phyloP scores from a whole-genome alignment of 2,113 vertebrate species.

The Syngnathus scovelli region DNA sequence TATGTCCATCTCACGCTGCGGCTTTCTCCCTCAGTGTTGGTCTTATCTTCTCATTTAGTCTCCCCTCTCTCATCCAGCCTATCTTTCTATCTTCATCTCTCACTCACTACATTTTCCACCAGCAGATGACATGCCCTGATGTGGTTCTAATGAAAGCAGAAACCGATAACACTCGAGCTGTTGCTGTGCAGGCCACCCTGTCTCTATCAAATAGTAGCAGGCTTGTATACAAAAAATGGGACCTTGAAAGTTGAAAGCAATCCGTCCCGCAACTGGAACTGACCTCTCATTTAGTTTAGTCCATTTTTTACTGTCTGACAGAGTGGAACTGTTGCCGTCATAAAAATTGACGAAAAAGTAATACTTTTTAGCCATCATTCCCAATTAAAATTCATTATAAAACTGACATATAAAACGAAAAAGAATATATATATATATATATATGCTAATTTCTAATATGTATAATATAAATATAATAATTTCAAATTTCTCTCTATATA shows the following conservation, averaged over 20 bases:
- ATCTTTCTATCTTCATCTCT: constrained; percentile 11
- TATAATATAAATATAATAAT: too few species aligned
- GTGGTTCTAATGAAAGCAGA: neutral
- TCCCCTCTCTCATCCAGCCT: constrained; percentile 2
- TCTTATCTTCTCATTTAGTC: constrained; percentile 38
- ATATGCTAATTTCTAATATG: too few species aligned
- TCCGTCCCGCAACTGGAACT: neutral
- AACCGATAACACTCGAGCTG: neutral
- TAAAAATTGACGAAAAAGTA: neutral
- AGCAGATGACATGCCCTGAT: neutral
- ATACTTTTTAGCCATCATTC: too few species aligned
- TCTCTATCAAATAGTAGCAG: neutral
- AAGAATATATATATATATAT: too few species aligned
- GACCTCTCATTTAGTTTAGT: neutral
- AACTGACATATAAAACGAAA: too few species aligned
- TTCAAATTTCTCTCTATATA: too few species aligned
- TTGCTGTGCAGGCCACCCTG: neutral
- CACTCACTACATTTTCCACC: constrained; percentile 5
- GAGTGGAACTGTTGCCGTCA: neutral
- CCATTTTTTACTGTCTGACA: neutral
- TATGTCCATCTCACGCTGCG: constrained; percentile 13
- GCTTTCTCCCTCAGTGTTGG: constrained; percentile 37
- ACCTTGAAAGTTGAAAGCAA: neutral
- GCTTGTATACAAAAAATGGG: neutral
- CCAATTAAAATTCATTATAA: too few species aligned